A percentile compares a stretch with the other conserved stretches of the same genome.
phyloP scores from a whole-genome alignment of 2,888 invertebrate species.

The Amaurobius ferox region DNA sequence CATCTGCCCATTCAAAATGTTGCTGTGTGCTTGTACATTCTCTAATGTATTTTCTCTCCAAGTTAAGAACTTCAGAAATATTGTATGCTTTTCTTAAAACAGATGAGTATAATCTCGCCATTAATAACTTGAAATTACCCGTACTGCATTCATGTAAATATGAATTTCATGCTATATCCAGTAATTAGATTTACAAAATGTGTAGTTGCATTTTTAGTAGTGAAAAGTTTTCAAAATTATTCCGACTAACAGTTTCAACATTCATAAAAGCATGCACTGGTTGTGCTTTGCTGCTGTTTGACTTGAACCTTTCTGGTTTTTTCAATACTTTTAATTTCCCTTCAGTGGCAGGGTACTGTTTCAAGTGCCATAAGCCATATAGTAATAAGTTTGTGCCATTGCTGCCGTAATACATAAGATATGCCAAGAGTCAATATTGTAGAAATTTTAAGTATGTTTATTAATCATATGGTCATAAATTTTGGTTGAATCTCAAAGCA shows the following conservation, averaged over 20 bases:
- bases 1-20: conserved; percentile 63
- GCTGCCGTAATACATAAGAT: not conserved
- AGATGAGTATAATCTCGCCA: conserved; percentile 31
- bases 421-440: not conserved
- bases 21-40: conserved; percentile 59
- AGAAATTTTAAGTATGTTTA: not conserved
- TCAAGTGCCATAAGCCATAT: conserved; percentile 33
- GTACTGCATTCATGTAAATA: conserved; percentile 56
- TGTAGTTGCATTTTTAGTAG: conserved; percentile 53
- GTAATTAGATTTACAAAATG: conserved; percentile 49
- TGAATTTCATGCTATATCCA: conserved; percentile 35
- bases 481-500: conserved; percentile 10
- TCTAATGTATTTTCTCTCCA: conserved; percentile 51
- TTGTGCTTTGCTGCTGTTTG: not conserved
- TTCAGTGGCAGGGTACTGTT: conserved; percentile 10
- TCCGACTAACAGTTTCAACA: not conserved
- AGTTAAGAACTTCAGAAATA: conserved; percentile 54
- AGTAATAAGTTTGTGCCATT: conserved; percentile 12
- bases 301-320: conserved; percentile 7
- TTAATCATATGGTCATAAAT: not conserved
- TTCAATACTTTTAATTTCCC: not conserved
- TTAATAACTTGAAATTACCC: conserved; percentile 53
- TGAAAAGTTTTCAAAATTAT: conserved; percentile 2
- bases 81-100: conserved; percentile 41
- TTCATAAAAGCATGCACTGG: conserved; percentile 9